These are phyloP conservation scores for Leucania comma DNA, from an alignment of 2,888 invertebrate species.

Conservation along the genomic window DNA sequence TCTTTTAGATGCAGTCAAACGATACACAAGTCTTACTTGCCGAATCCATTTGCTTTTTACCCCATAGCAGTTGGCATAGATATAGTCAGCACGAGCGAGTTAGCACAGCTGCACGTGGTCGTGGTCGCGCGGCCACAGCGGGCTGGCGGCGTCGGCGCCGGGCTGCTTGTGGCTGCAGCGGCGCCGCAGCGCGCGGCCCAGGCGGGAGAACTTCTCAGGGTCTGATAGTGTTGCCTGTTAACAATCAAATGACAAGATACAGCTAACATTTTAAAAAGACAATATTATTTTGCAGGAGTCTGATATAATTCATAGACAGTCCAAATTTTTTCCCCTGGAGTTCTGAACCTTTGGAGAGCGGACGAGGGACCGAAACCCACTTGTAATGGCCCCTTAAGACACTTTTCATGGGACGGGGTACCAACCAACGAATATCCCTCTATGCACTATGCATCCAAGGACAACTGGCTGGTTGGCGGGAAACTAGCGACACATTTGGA, in stretches of 20 bases:
- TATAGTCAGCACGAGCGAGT: not conserved
- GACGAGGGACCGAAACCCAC: too few species aligned
- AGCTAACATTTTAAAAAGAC: too few species aligned
- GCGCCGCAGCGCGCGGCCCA: constrained; percentile 72
- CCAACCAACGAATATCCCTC: too few species aligned
- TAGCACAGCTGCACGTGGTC: constrained; percentile 62
- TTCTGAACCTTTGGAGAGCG: too few species aligned
- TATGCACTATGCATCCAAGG: too few species aligned
- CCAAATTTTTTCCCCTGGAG: too few species aligned
- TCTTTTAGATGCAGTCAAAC: not conserved
- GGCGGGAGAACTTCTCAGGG: constrained; percentile 74
- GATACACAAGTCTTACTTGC: not conserved
- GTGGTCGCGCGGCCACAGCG: constrained; percentile 73
- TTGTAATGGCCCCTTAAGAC: too few species aligned
- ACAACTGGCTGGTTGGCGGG: too few species aligned
- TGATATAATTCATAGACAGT: too few species aligned
- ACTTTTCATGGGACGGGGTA: too few species aligned
- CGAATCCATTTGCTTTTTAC: constrained; percentile 1
- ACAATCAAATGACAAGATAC: not conserved
- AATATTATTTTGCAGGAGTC: too few species aligned
- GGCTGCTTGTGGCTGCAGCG: constrained; percentile 73
- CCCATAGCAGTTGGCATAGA: constrained; percentile 3
- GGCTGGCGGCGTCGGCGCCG: constrained; percentile 74
- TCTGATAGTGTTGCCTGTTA: constrained; percentile 84
- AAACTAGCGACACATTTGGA: too few species aligned